Conservation (phyloP, 1,140 invertebrate genomes). For the Drosophila mojavensis region DNA sequence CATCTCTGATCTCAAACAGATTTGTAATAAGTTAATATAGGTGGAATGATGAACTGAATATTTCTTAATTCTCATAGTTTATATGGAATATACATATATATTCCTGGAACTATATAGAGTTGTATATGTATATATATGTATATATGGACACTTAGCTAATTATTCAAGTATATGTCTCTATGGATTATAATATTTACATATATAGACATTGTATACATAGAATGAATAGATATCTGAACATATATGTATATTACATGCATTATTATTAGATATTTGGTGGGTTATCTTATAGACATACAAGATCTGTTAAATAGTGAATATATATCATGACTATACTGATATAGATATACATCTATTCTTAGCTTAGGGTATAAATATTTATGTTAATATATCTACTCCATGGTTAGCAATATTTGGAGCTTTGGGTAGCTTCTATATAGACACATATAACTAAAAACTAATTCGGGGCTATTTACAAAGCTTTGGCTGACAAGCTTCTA, state of each 20-base stretch:
- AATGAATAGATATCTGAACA: not conserved
- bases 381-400: no score
- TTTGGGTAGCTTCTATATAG: not conserved
- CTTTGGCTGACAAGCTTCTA: no score
- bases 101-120: not conserved
- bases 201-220: no score
- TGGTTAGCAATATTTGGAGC: no score
- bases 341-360: not conserved
- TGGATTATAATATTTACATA: not conserved
- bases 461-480: no score
- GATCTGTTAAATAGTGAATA: not conserved
- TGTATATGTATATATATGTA: not conserved
- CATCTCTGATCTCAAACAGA: no score
- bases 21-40: no score
- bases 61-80: not conserved
- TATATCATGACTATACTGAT: not conserved
- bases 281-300: not conserved
- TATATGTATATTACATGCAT: not conserved
- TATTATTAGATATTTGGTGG: constrained; percentile 7
- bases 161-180: not conserved
- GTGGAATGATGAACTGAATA: no score
- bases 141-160: not conserved
- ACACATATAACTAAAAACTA: not conserved
- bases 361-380: no score
- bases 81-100: not conserved